Base-by-base conservation (phyloP, 1,140 invertebrate genomes). In the Onthophagus taurus region DNA sequence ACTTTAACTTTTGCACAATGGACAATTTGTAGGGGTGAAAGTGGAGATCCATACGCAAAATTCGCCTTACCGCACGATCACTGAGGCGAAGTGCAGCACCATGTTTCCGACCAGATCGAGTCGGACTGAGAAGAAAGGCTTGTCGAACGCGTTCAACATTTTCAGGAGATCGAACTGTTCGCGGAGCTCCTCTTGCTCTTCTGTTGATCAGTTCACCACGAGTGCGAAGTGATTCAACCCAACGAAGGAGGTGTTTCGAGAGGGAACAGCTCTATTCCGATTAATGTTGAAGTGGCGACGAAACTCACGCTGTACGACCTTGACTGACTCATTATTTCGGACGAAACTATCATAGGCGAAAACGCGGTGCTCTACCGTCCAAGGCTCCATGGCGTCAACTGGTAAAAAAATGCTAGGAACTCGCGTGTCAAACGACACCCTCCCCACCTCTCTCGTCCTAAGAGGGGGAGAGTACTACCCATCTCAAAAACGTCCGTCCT, bases 221-320 rank as follows among this genome's bases (percentile, higher is more conserved):
- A 36, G 41, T 44, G 31, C 47, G 39, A 42, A 52, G 52, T 29
- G 26, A 33, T 31, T 46, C 23, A 44, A 47, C 48, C 48, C 41
- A 52, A 18, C 20, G 24, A 45, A 24, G 26, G 45, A 17, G 16
- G 46, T 44, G 21, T 45, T 35, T 3, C 21, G 17, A 23, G 30
- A 12, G 12, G 21, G 41, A 18, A 48, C 31, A 4, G 30, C 16
- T 29, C 31, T 18, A 29, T 45, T 9, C 16, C 44, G 35, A 21
- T 18, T 21, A 17, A 47, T 16, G 34, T 47, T 42, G 31, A 47
- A 42, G n/a, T 35, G 29, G 2, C 29, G 16, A 24, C 38, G 45
- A 47, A 47, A 42, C 16, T 14, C 3, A 7, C 45, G 38, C 30
- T 35, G 31, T 9, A 24, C 18, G 3, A 31, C 31, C 9, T 34